phyloP scores from a whole-genome alignment of 2,888 invertebrate species.

The Aphidius colemani region DNA sequence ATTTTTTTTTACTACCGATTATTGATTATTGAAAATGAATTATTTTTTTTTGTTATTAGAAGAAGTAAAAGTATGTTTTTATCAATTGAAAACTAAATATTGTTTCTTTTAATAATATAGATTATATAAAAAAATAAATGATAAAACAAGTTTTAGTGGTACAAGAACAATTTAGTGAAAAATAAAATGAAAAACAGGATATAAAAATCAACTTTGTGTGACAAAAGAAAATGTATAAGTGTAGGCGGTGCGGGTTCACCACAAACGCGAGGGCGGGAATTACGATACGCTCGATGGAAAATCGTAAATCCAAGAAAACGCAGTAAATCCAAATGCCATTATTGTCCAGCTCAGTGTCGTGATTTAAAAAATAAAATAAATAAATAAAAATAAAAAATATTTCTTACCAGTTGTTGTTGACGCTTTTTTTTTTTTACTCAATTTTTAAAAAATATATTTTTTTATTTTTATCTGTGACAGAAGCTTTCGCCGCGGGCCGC shows the following conservation, averaged over 20 bases:
- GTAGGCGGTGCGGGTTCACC: conserved; percentile 20
- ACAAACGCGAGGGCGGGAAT: conserved; percentile 25
- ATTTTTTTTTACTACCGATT: too few species aligned
- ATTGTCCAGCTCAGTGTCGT: conserved; percentile 19
- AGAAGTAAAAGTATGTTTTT: too few species aligned
- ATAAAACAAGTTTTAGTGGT: too few species aligned
- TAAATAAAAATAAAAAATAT: too few species aligned
- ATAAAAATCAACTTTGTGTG: neutral
- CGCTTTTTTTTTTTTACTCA: neutral
- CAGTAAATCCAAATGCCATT: conserved; percentile 45
- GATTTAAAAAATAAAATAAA: neutral
- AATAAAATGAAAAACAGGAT: neutral
- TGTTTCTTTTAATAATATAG: too few species aligned
- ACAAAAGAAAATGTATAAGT: conserved; percentile 9
- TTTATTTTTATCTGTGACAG: conserved; percentile 2
- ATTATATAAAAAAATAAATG: too few species aligned
- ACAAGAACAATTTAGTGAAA: neutral
- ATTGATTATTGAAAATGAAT: too few species aligned
- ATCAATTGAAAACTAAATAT: too few species aligned
- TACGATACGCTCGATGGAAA: conserved; percentile 36
- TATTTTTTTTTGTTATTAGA: too few species aligned
- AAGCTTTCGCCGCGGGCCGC: conserved; percentile 9
- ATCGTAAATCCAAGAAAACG: conserved; percentile 50
- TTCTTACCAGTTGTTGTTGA: too few species aligned
- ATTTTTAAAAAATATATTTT: neutral